Evolutionary conservation across 2,888 invertebrate species (phyloP), one percentile per base, ranked within the genome.

Genomic region (Hyles lineata): DNA sequence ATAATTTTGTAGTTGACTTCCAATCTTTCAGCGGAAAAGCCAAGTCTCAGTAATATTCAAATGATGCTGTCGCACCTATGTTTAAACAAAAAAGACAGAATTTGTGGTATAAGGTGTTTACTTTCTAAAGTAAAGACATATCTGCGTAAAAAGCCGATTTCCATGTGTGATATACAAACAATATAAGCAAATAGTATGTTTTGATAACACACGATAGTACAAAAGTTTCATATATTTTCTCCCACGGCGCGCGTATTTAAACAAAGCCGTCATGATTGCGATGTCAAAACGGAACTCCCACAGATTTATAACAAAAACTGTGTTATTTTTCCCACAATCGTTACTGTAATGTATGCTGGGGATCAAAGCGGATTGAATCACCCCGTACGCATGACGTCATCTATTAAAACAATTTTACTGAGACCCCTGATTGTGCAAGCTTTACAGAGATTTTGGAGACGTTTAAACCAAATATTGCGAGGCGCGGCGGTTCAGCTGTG

Each of bases 321-420:
- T 88, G 89, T 87, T 84, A 85, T 90, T 90, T 92, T 93, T 94
- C 94, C 94, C 94, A 94, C 94, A 94, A 90, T 89, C 89, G 86
- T 86, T 85, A 83, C 84, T 85, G 87, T 87, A 88, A 89, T 90
- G 86, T 90, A 88, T 81, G 83, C 84, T 82, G 84, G 89, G 90
- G 92, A 91, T 91, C 89, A 92, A 86, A 87, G 79, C 84, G 88
- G 89, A 91, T 90, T 90, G 90, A 85, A 87, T 88, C 89, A 87
- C 88, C 89, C 89, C 82, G 85, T 82, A 82, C 81, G 79, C 84
- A 78, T 88, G 87, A 89, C 89, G 88, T 90, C 88, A 89, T 83
- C 79, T 75, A 79, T 77, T 71, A 60, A 50, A 76, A 80, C 93
- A 90, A 90, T 55, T 77, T 3, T 85, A 83, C 61, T 23, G 61